phyloP scores from a whole-genome alignment of 2,797 vertebrate genomes.

The Gymnoscopelus microlampas region DNA sequence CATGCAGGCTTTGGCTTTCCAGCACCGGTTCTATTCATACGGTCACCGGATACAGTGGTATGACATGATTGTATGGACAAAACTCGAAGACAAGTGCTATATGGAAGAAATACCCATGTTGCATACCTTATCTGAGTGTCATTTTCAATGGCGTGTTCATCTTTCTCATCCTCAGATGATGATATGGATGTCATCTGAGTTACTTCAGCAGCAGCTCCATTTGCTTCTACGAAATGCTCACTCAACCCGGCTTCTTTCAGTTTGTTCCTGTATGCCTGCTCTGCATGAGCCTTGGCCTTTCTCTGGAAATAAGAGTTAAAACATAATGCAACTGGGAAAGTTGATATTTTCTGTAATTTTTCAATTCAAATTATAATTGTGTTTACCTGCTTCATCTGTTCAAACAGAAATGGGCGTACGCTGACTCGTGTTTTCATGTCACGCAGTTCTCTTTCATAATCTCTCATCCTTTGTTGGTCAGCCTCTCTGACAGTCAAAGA shows the following conservation, averaged over 20 bases:
- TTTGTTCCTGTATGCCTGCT: conserved; percentile 83
- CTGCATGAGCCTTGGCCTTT: conserved; percentile 84
- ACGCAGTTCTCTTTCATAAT: conserved; percentile 89
- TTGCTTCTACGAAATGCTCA: conserved; percentile 88
- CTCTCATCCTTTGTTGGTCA: conserved; percentile 86
- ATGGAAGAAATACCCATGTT: conserved; percentile 43
- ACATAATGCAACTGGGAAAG: conserved; percentile 12
- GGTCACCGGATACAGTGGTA: conserved; percentile 63
- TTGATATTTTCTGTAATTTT: not conserved
- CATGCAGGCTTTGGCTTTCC: conserved; percentile 70
- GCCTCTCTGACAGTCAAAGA: conserved; percentile 80
- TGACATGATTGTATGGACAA: conserved; percentile 55
- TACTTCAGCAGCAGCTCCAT: conserved; percentile 68
- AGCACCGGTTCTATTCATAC: conserved; percentile 67
- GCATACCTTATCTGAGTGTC: conserved; percentile 74
- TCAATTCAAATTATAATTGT: not conserved
- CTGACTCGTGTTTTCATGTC: conserved; percentile 90
- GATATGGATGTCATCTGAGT: conserved; percentile 26
- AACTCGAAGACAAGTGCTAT: conserved; percentile 23
- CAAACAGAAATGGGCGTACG: conserved; percentile 90
- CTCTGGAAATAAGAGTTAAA: conserved; percentile 66
- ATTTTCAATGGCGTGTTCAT: conserved; percentile 49
- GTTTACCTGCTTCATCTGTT: conserved; percentile 91
- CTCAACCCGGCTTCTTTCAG: conserved; percentile 86
- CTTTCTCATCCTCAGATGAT: conserved; percentile 40